Base-by-base conservation (phyloP, 2,797 vertebrate species). In the Tiaroga cobitis region DNA sequence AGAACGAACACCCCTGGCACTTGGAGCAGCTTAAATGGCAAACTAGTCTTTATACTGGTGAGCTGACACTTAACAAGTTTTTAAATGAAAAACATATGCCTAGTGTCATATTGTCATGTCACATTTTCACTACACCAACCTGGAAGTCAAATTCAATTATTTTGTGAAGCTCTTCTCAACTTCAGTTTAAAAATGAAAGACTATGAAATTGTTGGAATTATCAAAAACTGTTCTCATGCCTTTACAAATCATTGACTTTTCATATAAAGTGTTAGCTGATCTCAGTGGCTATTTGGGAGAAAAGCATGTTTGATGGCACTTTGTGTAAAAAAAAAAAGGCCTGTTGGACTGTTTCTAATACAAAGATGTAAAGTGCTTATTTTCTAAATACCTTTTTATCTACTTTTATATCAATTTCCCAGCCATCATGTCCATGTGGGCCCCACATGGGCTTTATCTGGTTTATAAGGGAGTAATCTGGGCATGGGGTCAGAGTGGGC, bases 241-340 rank as follows among this genome's bases (percentile, higher is more conserved):
- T 49, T 8, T 49, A 63, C 26, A 65, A 32, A 65, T 65, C 7
- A 65, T 32, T 32, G 54, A 24, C 54, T 56, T 56, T 56, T 24
- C 21, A 56, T 56, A 10, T 56, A 56, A 56, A 24, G 54, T 24
- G 19, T 56, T n/a, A n/a, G 88, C 84, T 89, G 86, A 90, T 87
- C 54, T 79, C 41, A 3, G 5, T 51, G 54, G 49, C 59, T 85
- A 34, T 87, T 80, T 72, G 80, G 46, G 18, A 69, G 77, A 80
- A 80, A 59, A 21, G 68, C 49, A 75, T 61, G 39, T 72, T 72
- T 39, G 56, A 56, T 4, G 1, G 21, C 39, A 34, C 1, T 41
- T 41, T 21, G 26, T 59, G 18, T 29, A 7, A 61, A 43, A 32
- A 15, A 43, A 43, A 13, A 8, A 70, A 37, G 49, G 0, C 7